Evolutionary conservation across 2,797 vertebrate genomes (phyloP).

Genomic region (Cygnus olor): DNA sequence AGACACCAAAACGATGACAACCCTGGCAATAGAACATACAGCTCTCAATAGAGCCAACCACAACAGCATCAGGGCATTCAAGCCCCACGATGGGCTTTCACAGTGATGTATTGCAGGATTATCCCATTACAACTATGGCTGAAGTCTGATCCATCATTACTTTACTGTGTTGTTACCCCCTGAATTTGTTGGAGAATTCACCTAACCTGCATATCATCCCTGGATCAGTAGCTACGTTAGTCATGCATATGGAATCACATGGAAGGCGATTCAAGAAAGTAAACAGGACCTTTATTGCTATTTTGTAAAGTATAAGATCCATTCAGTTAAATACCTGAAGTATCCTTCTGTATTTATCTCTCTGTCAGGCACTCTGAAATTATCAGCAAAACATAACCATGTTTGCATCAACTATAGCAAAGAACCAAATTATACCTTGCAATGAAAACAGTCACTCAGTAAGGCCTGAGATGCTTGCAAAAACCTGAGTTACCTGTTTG

Average conservation of each 20-base stretch:
- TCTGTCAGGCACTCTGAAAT: slow-evolving; percentile 86
- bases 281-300: slow-evolving; percentile 6
- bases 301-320: background rate
- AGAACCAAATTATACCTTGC: background rate
- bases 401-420: slow-evolving; percentile 5
- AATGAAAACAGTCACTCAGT: background rate
- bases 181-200: background rate
- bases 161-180: background rate
- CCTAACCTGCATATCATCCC: background rate
- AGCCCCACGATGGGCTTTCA: background rate
- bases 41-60: background rate
- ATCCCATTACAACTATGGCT: background rate
- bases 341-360: slow-evolving; percentile 81
- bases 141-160: background rate
- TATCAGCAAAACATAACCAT: slow-evolving; percentile 69
- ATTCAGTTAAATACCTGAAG: slow-evolving; percentile 83
- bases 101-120: background rate
- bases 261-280: background rate
- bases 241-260: slow-evolving; percentile 42
- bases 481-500: background rate
- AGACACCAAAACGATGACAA: background rate
- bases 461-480: background rate
- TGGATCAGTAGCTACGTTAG: slow-evolving; percentile 14
- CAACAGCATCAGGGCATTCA: background rate
- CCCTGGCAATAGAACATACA: background rate